Base-by-base conservation (phyloP, 2,797 vertebrate genomes). In the Lepilemur ruficaudatus region DNA sequence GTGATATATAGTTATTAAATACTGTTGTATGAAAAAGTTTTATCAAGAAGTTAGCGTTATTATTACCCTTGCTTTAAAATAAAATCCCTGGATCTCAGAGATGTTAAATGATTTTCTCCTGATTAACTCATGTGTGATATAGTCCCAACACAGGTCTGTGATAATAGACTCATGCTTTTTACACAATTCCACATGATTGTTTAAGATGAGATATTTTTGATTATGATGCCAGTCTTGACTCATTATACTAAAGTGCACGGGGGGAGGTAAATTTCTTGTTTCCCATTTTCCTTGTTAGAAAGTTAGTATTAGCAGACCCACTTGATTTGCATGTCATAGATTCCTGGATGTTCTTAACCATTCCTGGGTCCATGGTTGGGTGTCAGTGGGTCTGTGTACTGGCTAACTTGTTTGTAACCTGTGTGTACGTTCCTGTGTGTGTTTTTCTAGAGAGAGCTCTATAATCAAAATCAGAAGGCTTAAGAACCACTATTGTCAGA, bases 401-500 rank as follows among this genome's bases (percentile, higher is more conserved):
- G 43, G 2, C 11, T 48, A 38, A n/a, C 46, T 43, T 13, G 1
- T n/a, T 9, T 22, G 18, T 78, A 41, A 41, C 0, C 22, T 76
- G 41, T 69, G 10, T 15, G 30, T 5, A 2, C 67, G 23, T 28
- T 59, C 20, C 22, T 76, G 13, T 55, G 22, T 78, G 32, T 32
- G 22, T 63, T 38, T 96, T 86, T 97, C 14, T 70, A 20, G 13
- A 89, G n/a, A 81, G 5, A 69, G 38, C 52, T 38, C 6, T 35
- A 18, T 48, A 55, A 50, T 2, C 12, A 20, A 61, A 87, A 30
- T 11, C 14, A 12, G 80, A 48, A 28, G 2, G 5, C 6, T 41
- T 50, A 28, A 65, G 35, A 46, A n/a, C 13, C 18, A 35, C 25
- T 7, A 0, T 48, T 55, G 1, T 59, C 70, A 38, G 28, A 38